Evolutionary conservation across 2,797 vertebrate species (phyloP), one percentile per base, ranked within the genome.

Genomic region (Eulemur coronatus): DNA sequence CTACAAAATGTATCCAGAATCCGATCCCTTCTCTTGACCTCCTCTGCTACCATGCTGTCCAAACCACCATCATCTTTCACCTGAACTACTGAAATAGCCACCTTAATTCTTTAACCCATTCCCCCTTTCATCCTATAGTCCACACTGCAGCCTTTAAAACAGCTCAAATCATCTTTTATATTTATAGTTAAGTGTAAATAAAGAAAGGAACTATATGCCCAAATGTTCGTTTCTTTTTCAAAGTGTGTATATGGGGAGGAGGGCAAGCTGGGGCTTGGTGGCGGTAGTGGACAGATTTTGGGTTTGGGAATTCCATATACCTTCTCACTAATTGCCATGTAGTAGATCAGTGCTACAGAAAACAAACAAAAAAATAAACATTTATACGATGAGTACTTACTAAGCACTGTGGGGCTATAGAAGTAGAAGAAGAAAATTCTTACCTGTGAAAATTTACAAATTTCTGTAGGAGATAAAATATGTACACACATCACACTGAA

Each of bases 401-500:
- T 70, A 14, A 89, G 61, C 2, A 52, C 9, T 75, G 2, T 78
- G 30, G 67, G 26, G 8, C 82, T 67, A 61, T 14, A 81, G 79
- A 95, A 89, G 22, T 69, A 84, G 50, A 91, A 61, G 20, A 72
- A 13, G 38, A 28, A 59, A 59, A 89, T 70, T 46, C 38, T 57
- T 65, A n/a, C 35, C 9, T 57, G 7, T 94, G 73, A 92, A 97
- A 92, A 89, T 52, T 48, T 28, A 86, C 18, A 78, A 50, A 92
- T 76, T 86, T 90, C 46, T 72, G 12, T n/a, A 89, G 50, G 67
- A 82, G 61, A 86, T 78, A 97, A 97, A 61, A 70, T 52, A 48
- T 61, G 41, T 65, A 75, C 24, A 18, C 33, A 81, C 2, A 35
- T 46, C 41, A 88, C 33, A 48, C 26, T 88, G 35, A 91, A 90